Evolutionary conservation across 2,888 invertebrate species (phyloP).

Genomic region (Xiphydria camelus): DNA sequence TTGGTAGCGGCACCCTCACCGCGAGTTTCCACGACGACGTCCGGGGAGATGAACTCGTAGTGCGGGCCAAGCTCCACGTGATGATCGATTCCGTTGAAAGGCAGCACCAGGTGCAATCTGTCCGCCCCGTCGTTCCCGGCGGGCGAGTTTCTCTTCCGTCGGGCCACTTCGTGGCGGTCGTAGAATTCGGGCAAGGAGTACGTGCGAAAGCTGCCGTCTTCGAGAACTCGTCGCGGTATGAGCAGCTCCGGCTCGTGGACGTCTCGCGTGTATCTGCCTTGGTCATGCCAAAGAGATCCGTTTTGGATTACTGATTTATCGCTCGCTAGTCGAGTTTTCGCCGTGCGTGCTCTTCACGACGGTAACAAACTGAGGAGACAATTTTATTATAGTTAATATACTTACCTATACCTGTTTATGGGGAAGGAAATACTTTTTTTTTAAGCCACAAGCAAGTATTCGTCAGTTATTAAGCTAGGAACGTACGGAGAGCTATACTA

Average conservation of each 20-base stretch:
- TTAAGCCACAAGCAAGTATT: no score
- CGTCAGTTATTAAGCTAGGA: no score
- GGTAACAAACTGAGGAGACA: no score
- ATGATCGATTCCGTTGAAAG: constrained; percentile 48
- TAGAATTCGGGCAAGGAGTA: constrained; percentile 59
- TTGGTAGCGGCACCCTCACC: constrained; percentile 58
- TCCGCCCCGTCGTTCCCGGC: constrained; percentile 20
- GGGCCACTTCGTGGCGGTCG: constrained; percentile 35
- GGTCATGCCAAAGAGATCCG: no score
- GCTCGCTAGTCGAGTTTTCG: no score
- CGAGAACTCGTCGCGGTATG: constrained; percentile 58
- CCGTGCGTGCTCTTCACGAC: no score
- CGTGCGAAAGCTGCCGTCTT: constrained; percentile 56
- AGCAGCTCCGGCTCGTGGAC: constrained; percentile 57
- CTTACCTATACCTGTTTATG: no score
- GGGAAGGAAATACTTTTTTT: no score
- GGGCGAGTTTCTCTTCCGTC: constrained; percentile 33
- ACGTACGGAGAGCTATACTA: no score
- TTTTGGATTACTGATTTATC: no score
- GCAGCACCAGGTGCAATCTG: constrained; percentile 45
- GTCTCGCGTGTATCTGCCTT: constrained; percentile 58
- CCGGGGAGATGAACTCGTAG: constrained; percentile 60
- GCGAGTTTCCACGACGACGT: constrained; percentile 74
- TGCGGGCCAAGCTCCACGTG: constrained; percentile 61
- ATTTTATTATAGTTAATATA: no score